phyloP scores from a whole-genome alignment of 2,888 invertebrate genomes.

The Drosophila affinis region DNA sequence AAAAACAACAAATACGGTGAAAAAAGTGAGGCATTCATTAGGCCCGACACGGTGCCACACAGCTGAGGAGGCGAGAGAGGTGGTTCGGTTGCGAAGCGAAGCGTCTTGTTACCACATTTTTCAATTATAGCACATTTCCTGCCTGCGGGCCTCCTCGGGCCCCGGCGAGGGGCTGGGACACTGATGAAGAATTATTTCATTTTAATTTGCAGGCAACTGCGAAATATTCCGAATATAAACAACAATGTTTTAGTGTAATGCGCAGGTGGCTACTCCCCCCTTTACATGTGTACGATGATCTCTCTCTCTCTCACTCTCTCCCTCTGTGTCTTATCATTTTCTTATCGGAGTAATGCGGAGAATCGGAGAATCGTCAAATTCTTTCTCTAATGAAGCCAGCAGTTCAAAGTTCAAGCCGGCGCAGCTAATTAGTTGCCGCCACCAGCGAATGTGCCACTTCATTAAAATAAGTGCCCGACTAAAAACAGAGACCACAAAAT shows the following conservation, averaged over 20 bases:
- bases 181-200: conserved; percentile 82
- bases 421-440: conserved; percentile 69
- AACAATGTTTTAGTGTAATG: conserved; percentile 31
- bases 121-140: conserved; percentile 81
- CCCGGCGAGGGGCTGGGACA: conserved; percentile 9
- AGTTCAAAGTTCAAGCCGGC: conserved; percentile 71
- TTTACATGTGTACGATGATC: conserved; percentile 6
- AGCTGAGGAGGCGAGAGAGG: conserved; percentile 3
- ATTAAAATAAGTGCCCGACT: conserved; percentile 68
- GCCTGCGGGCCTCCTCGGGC: conserved; percentile 35
- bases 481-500: conserved; percentile 22
- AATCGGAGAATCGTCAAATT: conserved; percentile 41
- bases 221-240: conserved; percentile 49
- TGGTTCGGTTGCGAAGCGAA: conserved; percentile 37
- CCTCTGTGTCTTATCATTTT: conserved; percentile 5
- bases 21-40: conserved; percentile 78
- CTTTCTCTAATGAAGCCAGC: conserved; percentile 64
- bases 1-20: conserved; percentile 39
- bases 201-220: conserved; percentile 77
- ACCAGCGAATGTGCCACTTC: conserved; percentile 43
- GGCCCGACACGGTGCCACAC: conserved; percentile 63
- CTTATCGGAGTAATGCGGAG: conserved; percentile 52
- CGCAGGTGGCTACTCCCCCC: conserved; percentile 54
- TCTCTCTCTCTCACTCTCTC: conserved; percentile 1
- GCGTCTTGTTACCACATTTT: conserved; percentile 82